Evolutionary conservation across 2,797 vertebrate species (phyloP).

Genomic region (Myoxocephalus aenaeus): DNA sequence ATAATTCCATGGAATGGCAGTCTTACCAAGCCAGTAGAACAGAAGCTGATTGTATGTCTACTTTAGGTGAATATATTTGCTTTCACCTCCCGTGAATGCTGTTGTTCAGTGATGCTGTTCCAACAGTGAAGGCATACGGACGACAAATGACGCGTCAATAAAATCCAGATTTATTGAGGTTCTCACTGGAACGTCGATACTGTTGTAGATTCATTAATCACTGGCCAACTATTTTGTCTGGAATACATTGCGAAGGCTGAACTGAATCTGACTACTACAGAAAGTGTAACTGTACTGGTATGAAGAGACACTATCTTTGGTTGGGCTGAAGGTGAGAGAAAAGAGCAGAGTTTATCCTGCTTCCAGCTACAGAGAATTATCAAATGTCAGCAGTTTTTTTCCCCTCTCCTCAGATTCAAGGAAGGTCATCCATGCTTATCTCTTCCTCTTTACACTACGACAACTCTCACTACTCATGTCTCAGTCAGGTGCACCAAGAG

Average conservation of each 20-base stretch:
- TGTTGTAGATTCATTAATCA: slow-evolving; percentile 10
- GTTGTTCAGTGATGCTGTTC: background rate
- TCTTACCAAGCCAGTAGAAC: background rate
- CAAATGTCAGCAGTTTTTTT: slow-evolving; percentile 1
- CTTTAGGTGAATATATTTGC: background rate
- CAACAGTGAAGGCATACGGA: slow-evolving; percentile 1
- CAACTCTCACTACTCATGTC: background rate
- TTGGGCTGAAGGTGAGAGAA: background rate
- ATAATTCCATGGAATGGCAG: background rate
- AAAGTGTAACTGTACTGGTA: background rate
- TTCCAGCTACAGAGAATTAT: slow-evolving; percentile 10
- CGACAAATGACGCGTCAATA: slow-evolving; percentile 4
- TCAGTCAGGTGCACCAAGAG: background rate
- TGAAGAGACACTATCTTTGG: background rate
- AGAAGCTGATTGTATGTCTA: background rate
- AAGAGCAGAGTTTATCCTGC: slow-evolving; percentile 26
- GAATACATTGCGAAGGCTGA: slow-evolving; percentile 17
- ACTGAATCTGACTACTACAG: background rate
- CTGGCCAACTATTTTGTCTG: slow-evolving; percentile 6
- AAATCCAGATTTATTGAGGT: slow-evolving; percentile 14
- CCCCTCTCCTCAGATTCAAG: slow-evolving; percentile 6
- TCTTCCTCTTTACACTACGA: background rate
- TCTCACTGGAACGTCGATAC: slow-evolving; percentile 12
- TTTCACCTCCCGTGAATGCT: background rate
- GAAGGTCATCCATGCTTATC: slow-evolving; percentile 24